Evolutionary conservation across 2,113 vertebrate species (phyloP).

Genomic region (Tenebrosternarchus preto): DNA sequence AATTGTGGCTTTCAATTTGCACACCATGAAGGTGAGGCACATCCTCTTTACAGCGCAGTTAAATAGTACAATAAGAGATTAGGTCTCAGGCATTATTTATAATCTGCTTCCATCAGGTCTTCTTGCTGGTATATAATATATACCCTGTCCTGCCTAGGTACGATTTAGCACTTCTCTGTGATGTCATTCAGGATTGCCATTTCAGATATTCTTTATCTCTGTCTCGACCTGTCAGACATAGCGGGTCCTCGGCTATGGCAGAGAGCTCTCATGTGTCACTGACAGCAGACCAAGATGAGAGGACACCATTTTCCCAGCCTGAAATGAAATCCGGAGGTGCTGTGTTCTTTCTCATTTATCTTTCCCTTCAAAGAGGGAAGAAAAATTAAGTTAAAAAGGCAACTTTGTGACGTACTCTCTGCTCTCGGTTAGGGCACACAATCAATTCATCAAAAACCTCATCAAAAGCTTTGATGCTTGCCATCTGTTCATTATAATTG

Average conservation of each 20-base stretch:
- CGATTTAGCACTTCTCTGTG: slow-evolving; percentile 46
- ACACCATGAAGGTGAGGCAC: not conserved
- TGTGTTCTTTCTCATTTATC: not conserved
- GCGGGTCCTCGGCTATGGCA: slow-evolving; percentile 30
- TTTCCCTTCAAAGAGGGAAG: slow-evolving; percentile 5
- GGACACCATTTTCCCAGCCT: slow-evolving; percentile 23
- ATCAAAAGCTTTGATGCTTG: not conserved
- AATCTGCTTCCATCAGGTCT: slow-evolving; percentile 17
- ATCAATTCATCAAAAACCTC: not conserved
- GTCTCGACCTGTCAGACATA: slow-evolving; percentile 57
- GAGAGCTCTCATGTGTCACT: slow-evolving; percentile 26
- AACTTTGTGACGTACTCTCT: not conserved
- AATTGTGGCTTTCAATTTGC: slow-evolving; percentile 31
- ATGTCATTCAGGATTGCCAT: slow-evolving; percentile 48
- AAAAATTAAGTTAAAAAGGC: not conserved
- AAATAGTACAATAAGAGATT: not conserved
- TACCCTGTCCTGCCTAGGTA: slow-evolving; percentile 26
- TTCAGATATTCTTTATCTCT: slow-evolving; percentile 51
- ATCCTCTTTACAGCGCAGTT: not conserved
- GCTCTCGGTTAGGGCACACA: not conserved
- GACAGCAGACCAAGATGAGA: slow-evolving; percentile 39
- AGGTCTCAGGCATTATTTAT: slow-evolving; percentile 10
- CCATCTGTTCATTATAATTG: not conserved
- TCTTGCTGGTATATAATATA: slow-evolving; percentile 39
- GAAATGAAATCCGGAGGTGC: slow-evolving; percentile 36